A percentile compares a stretch with the other conserved stretches of the same genome.
Conservation (phyloP, 1,140 invertebrate genomes). For the Agrypnia vestita region DNA sequence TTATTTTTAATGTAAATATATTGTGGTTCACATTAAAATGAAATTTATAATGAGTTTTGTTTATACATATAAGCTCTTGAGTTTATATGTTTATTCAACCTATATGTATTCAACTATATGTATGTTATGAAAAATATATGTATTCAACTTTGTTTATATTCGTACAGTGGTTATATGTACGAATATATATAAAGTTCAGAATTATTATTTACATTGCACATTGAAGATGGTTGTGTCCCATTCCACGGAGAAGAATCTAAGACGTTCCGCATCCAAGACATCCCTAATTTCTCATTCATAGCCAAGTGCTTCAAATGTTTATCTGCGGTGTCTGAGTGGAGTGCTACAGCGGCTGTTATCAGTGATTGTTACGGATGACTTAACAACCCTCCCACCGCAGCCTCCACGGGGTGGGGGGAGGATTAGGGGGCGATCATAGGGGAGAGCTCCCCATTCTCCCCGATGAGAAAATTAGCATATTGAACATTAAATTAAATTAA, state of each 20-base stretch:
- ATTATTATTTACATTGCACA: not conserved
- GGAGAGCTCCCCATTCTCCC: not conserved
- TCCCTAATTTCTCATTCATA: slow-evolving; percentile 29
- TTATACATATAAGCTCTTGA: no score
- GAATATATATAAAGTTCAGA: no score
- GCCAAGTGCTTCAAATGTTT: slow-evolving; percentile 16
- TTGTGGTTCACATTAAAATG: no score
- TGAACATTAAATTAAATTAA: slow-evolving; percentile 58
- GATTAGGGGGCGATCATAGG: no score
- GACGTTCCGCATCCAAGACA: not conserved
- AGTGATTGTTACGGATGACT: slow-evolving; percentile 55
- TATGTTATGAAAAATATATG: no score
- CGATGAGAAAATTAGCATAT: slow-evolving; percentile 53
- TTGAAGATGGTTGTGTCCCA: not conserved
- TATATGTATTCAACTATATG: no score
- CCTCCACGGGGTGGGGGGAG: no score
- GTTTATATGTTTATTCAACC: no score
- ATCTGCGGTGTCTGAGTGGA: slow-evolving; percentile 10
- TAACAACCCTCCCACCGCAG: not conserved
- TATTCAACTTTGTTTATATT: no score
- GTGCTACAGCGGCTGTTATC: slow-evolving; percentile 48
- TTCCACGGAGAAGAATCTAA: not conserved
- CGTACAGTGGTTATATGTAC: no score
- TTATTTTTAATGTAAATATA: no score
- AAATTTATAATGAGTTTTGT: no score